A percentile compares a stretch with the other conserved stretches of the same genome.
These are phyloP conservation scores for Cecidostiba fungosa DNA, from an alignment of 2,888 invertebrate species.

Conservation along the genomic window DNA sequence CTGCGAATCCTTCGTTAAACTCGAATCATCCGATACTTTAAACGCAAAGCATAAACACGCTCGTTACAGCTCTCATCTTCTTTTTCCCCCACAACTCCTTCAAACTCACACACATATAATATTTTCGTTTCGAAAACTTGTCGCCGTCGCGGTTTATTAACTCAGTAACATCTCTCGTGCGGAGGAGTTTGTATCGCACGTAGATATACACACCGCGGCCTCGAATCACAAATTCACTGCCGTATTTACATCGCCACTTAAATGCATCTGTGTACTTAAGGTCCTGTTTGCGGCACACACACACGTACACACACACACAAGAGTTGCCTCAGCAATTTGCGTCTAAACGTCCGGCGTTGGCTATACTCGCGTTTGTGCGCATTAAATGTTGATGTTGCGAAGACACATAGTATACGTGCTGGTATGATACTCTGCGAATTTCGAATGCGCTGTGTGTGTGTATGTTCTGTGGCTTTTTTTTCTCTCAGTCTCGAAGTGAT, in stretches of 20 bases:
- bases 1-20: neutral
- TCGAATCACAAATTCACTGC: conserved; percentile 47
- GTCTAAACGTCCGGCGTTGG: conserved; percentile 21
- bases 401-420: neutral
- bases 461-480: neutral
- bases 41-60: neutral
- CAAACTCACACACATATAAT: neutral
- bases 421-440: neutral
- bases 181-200: neutral
- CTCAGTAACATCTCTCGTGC: neutral
- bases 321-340: conserved; percentile 43
- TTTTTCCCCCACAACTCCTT: neutral
- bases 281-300: neutral
- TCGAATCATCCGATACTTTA: neutral
- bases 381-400: conserved; percentile 10
- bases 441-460: neutral
- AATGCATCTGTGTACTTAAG: conserved; percentile 37
- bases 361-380: neutral
- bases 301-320: neutral
- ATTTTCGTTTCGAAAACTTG: neutral
- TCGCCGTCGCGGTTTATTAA: conserved; percentile 29
- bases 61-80: neutral
- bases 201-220: neutral
- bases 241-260: conserved; percentile 46
- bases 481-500: neutral